phyloP scores from a whole-genome alignment of 2,797 vertebrate species.

The Rachycentron canadum region DNA sequence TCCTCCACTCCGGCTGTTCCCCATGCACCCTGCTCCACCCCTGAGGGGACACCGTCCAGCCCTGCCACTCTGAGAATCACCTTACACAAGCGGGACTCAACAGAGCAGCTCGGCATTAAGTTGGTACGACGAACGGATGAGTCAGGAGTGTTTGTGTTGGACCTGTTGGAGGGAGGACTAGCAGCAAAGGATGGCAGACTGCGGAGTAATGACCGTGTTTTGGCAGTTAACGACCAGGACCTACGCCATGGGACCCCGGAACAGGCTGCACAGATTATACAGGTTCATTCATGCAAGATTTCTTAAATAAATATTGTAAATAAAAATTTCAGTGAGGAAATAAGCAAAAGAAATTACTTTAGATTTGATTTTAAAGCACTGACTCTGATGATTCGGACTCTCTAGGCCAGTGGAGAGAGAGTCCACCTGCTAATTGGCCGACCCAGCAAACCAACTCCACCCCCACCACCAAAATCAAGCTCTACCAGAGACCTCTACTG shows the following conservation, averaged over 20 bases:
- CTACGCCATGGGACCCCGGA: conserved; percentile 96
- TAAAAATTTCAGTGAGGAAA: background rate
- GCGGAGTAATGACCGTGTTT: conserved; percentile 93
- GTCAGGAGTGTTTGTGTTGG: conserved; percentile 95
- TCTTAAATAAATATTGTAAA: background rate
- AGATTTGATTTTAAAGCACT: conserved; percentile 12
- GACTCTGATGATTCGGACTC: conserved; percentile 15
- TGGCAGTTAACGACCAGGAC: conserved; percentile 97
- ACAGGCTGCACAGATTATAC: conserved; percentile 97
- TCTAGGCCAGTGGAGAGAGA: conserved; percentile 94
- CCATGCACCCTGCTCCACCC: conserved; percentile 77
- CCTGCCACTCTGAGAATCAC: conserved; percentile 91
- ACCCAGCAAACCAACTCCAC: conserved; percentile 87
- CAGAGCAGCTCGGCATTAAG: conserved; percentile 98
- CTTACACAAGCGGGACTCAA: conserved; percentile 92
- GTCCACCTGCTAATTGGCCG: conserved; percentile 94
- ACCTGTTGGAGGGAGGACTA: conserved; percentile 95
- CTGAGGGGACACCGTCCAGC: conserved; percentile 81
- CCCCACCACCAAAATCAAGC: conserved; percentile 87
- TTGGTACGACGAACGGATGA: conserved; percentile 96
- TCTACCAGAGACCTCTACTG: conserved; percentile 90
- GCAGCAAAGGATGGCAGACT: conserved; percentile 95
- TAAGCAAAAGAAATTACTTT: background rate
- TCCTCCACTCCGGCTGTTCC: conserved; percentile 79
- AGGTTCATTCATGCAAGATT: conserved; percentile 82